Percentiles rank a stretch among this genome's conserved stretches.
phyloP scores from a whole-genome alignment of 2,113 vertebrate genomes.

The Sceloporus tristichus region DNA sequence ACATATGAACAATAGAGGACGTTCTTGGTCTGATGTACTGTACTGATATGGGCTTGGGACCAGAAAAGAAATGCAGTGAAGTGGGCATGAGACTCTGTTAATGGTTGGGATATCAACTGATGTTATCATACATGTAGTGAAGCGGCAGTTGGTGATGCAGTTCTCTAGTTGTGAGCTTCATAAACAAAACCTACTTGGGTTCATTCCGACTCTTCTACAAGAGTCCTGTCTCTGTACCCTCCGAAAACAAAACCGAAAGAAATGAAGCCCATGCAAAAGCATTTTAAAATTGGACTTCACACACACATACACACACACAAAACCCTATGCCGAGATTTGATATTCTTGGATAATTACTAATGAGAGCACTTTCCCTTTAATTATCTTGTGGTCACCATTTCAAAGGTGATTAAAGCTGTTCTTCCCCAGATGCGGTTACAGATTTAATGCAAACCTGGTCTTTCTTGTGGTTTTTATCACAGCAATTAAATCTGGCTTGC shows the following conservation, averaged over 20 bases:
- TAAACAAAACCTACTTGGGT: neutral
- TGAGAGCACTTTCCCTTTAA: conserved; percentile 93
- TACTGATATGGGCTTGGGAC: too few species aligned
- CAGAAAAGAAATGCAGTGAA: too few species aligned
- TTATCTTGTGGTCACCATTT: conserved; percentile 94
- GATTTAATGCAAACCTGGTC: conserved; percentile 94
- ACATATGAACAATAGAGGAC: too few species aligned
- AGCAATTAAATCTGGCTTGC: conserved; percentile 95
- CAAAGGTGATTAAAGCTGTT: conserved; percentile 92
- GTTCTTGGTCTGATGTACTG: too few species aligned
- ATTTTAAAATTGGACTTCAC: conserved; percentile 73
- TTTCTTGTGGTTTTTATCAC: conserved; percentile 96
- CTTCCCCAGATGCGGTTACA: conserved; percentile 89
- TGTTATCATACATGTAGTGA: too few species aligned
- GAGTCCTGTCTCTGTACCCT: conserved; percentile 57
- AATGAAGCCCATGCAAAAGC: conserved; percentile 62
- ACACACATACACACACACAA: conserved; percentile 77
- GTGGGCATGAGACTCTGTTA: too few species aligned
- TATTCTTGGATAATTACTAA: conserved; percentile 84
- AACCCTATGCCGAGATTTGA: conserved; percentile 73
- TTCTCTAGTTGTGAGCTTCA: neutral
- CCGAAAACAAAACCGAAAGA: conserved; percentile 51
- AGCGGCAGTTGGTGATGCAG: neutral
- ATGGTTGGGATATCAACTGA: too few species aligned
- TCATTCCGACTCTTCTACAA: conserved; percentile 34